Evolutionary conservation across 2,113 vertebrate species (phyloP).

Genomic region (Indri indri): DNA sequence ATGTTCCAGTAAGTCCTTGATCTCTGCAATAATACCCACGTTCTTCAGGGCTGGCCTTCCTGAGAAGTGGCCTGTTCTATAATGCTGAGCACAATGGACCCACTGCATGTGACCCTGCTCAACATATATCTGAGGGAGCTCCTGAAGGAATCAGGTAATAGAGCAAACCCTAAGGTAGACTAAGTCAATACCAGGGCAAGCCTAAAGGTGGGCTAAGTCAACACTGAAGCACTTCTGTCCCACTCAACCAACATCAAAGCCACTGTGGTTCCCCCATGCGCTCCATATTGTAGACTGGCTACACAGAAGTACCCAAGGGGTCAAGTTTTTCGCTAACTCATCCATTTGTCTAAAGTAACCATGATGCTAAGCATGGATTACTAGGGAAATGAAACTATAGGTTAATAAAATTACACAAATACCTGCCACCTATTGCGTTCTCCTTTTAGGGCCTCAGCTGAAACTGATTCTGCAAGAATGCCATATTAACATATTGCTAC

Average conservation of each 20-base stretch:
- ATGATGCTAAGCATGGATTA: not conserved
- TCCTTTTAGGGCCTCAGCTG: not conserved
- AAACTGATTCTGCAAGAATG: not conserved
- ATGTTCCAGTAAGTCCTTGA: not conserved
- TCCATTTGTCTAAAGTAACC: not conserved
- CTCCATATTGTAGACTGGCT: not conserved
- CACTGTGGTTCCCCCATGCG: not conserved
- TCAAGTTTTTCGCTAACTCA: not conserved
- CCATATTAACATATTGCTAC: not conserved
- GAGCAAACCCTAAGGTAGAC: not conserved
- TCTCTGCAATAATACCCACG: not conserved
- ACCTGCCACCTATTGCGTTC: not conserved
- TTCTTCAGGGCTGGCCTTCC: not conserved
- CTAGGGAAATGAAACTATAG: not conserved
- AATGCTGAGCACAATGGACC: not conserved
- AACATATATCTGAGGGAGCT: not conserved
- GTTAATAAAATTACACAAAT: not conserved
- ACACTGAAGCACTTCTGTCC: not conserved
- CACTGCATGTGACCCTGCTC: not conserved
- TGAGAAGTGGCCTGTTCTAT: not conserved
- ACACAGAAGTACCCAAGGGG: not conserved
- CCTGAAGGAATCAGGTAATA: not conserved
- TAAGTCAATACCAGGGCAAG: not conserved
- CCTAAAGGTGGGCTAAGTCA: not conserved
- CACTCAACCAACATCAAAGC: not conserved